A percentile compares a stretch with the other conserved stretches of the same genome.
Evolutionary conservation across 2,113 vertebrate genomes (phyloP).

Genomic region (Sinosuthora webbiana): DNA sequence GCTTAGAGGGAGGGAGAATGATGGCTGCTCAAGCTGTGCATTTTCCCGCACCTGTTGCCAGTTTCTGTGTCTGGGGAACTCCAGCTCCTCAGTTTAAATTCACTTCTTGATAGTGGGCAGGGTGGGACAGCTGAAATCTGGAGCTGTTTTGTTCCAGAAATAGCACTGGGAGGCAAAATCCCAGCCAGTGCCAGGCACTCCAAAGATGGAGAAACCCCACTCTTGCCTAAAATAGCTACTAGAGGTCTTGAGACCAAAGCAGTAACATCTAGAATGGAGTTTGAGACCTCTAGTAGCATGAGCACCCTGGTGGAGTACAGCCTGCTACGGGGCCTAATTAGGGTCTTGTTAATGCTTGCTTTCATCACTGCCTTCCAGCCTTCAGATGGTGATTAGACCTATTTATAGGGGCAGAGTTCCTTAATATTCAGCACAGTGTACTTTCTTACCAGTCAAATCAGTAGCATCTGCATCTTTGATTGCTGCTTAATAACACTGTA

Average conservation of each 20-base stretch:
- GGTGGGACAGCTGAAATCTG: neutral
- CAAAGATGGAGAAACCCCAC: neutral
- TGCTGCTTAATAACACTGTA: conserved; percentile 75
- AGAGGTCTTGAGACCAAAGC: neutral
- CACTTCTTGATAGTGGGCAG: neutral
- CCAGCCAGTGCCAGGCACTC: neutral
- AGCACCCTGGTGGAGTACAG: conserved; percentile 22
- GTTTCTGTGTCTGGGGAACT: neutral
- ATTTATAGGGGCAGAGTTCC: conserved; percentile 74
- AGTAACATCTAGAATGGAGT: neutral
- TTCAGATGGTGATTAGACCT: conserved; percentile 73
- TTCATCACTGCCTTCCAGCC: conserved; percentile 50
- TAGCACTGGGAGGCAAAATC: neutral
- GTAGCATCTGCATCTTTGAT: conserved; percentile 75
- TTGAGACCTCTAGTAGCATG: neutral
- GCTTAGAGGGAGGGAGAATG: neutral
- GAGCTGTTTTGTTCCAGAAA: neutral
- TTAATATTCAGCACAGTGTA: conserved; percentile 70
- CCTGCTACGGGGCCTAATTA: conserved; percentile 57
- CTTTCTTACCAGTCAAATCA: conserved; percentile 78
- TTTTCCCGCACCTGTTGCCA: neutral
- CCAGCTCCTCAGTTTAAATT: neutral
- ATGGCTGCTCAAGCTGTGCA: neutral
- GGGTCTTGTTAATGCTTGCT: conserved; percentile 50
- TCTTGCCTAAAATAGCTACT: neutral